Evolutionary conservation across 92 coral and sea anemone species (phyloP).

Genomic region (Porites divaricata): DNA sequence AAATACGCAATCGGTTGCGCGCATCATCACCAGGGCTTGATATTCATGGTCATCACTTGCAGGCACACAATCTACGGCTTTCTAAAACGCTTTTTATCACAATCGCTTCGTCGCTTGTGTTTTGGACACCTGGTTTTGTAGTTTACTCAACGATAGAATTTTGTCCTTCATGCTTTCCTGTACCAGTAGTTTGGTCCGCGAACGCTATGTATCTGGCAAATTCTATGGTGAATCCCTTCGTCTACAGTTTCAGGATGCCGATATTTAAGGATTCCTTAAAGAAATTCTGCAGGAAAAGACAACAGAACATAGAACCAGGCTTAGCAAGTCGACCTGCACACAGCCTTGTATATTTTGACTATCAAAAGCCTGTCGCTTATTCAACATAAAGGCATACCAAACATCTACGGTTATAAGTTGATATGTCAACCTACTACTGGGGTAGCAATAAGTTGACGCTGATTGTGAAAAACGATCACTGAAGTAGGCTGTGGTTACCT

Average conservation of each 20-base stretch:
- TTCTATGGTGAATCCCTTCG: constrained; percentile 17
- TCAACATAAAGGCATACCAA: too few relatives aligned
- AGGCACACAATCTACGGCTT: neutral
- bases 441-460: too few relatives aligned
- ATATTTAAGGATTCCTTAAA: constrained; percentile 7
- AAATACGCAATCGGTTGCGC: neutral
- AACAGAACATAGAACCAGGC: neutral
- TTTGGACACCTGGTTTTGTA: constrained; percentile 18
- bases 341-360: too few relatives aligned
- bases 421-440: too few relatives aligned
- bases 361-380: too few relatives aligned
- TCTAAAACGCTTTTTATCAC: constrained; percentile 2
- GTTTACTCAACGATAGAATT: neutral
- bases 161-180: neutral
- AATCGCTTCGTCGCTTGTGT: neutral
- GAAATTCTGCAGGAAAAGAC: neutral
- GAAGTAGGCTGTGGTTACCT: too few relatives aligned
- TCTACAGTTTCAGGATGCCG: constrained; percentile 28
- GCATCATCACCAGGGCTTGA: neutral
- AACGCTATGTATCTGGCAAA: neutral
- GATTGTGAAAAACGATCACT: too few relatives aligned
- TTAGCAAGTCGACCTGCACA: too few relatives aligned
- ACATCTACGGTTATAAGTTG: too few relatives aligned
- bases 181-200: neutral
- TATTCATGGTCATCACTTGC: neutral